Conservation (phyloP, 2,888 invertebrate species). For the Spicauda simplicius region DNA sequence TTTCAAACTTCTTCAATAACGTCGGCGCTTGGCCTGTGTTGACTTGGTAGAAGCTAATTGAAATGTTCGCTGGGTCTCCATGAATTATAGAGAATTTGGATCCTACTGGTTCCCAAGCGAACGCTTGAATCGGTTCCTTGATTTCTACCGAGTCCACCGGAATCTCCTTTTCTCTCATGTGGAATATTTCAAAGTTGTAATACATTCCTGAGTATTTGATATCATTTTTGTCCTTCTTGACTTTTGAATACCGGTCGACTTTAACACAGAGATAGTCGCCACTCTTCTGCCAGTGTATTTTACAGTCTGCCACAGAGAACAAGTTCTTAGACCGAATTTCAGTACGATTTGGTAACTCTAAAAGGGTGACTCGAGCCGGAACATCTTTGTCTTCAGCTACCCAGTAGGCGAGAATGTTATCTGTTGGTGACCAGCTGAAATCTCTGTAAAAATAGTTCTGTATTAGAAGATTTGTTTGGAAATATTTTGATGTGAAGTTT, state of each 20-base stretch:
- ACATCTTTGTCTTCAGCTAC: slow-evolving; percentile 98
- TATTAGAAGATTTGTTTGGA: no score
- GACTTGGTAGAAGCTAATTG: slow-evolving; percentile 95
- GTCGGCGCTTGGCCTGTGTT: slow-evolving; percentile 96
- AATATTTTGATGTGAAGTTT: no score
- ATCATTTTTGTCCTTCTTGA: slow-evolving; percentile 97
- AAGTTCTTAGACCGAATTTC: slow-evolving; percentile 97
- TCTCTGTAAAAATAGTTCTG: slow-evolving; percentile 82
- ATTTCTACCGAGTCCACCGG: slow-evolving; percentile 99
- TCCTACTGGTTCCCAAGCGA: slow-evolving; percentile 99
- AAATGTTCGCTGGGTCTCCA: slow-evolving; percentile 93
- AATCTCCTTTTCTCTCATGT: slow-evolving; percentile 98
- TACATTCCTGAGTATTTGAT: slow-evolving; percentile 98
- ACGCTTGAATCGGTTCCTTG: slow-evolving; percentile 96
- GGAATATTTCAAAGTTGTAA: slow-evolving; percentile 99
- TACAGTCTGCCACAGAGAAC: slow-evolving; percentile 99
- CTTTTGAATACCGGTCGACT: slow-evolving; percentile 91
- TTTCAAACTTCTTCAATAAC: slow-evolving; percentile 94
- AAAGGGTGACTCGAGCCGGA: slow-evolving; percentile 96
- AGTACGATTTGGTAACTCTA: slow-evolving; percentile 95
- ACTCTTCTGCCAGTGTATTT: slow-evolving; percentile 99
- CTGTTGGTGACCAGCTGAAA: slow-evolving; percentile 99
- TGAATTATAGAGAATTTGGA: slow-evolving; percentile 98
- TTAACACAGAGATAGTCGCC: slow-evolving; percentile 99
- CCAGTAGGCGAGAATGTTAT: slow-evolving; percentile 98